Evolutionary conservation across 2,888 invertebrate genomes (phyloP).

Genomic region (Rapana venosa): DNA sequence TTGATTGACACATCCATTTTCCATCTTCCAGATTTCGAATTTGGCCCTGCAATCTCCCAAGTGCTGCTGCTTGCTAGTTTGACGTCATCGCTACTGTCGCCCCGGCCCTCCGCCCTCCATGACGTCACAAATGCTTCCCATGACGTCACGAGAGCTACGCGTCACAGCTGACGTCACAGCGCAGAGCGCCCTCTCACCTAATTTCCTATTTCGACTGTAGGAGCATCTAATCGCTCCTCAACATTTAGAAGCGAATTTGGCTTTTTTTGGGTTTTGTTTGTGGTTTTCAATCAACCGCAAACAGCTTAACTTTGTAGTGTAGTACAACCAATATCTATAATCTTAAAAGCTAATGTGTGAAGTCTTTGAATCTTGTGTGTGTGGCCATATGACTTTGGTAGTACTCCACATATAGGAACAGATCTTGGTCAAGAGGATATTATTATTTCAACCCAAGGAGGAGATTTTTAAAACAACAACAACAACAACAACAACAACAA

Average conservation of each 20-base stretch:
- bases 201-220: slow-evolving; percentile 34
- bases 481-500: too few species aligned
- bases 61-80: not conserved
- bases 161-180: slow-evolving; percentile 11
- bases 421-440: slow-evolving; percentile 9
- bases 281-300: not conserved
- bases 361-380: slow-evolving; percentile 5
- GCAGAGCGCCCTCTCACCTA: slow-evolving; percentile 11
- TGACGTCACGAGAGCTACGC: slow-evolving; percentile 21
- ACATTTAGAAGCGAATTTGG: not conserved
- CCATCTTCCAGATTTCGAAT: slow-evolving; percentile 47
- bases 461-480: too few species aligned
- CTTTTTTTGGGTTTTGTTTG: not conserved
- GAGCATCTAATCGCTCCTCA: slow-evolving; percentile 15
- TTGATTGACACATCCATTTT: not conserved
- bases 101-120: slow-evolving; percentile 29
- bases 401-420: not conserved
- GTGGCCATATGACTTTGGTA: not conserved
- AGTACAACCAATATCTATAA: not conserved
- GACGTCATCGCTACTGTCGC: slow-evolving; percentile 13
- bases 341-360: not conserved
- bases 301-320: not conserved
- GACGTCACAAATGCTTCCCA: slow-evolving; percentile 37
- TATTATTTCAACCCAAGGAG: too few species aligned
- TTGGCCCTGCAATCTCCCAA: slow-evolving; percentile 50